Conservation (phyloP, 2,888 invertebrate genomes). For the Ctenicera cuprea region DNA sequence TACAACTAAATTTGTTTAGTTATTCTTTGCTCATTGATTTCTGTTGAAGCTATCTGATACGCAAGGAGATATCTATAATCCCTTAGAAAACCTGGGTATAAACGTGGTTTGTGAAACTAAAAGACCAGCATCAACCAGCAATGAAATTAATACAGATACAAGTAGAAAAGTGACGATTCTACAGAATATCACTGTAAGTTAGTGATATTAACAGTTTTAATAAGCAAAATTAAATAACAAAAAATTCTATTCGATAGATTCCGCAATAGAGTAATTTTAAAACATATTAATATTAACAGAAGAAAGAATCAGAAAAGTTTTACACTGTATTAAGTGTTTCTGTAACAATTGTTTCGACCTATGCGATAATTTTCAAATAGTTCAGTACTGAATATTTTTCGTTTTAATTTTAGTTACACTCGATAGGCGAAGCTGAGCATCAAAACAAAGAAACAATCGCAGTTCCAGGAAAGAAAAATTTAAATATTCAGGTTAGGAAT, state of each 20-base stretch:
- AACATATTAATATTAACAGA: not conserved
- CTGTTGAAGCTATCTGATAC: not conserved
- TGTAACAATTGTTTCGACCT: not conserved
- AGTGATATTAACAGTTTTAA: not conserved
- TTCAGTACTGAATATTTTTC: not conserved
- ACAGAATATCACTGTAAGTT: constrained; percentile 4
- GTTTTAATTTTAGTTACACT: not conserved
- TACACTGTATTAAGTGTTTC: not conserved
- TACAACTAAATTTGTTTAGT: not conserved
- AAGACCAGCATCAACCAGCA: not conserved
- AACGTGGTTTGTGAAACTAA: not conserved
- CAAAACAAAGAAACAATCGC: not conserved
- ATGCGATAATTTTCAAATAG: not conserved
- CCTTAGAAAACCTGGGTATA: not conserved
- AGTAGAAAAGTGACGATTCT: not conserved
- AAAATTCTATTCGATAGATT: not conserved
- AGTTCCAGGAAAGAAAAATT: not conserved
- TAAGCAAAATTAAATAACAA: not conserved
- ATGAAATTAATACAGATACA: not conserved
- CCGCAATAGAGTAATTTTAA: no score
- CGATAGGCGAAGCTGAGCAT: not conserved
- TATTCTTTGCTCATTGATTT: not conserved
- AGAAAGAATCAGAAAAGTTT: not conserved
- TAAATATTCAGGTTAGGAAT: not conserved
- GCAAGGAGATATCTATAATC: no score